Conservation (phyloP, 2,113 vertebrate species). For the Ranitomeya imitator region DNA sequence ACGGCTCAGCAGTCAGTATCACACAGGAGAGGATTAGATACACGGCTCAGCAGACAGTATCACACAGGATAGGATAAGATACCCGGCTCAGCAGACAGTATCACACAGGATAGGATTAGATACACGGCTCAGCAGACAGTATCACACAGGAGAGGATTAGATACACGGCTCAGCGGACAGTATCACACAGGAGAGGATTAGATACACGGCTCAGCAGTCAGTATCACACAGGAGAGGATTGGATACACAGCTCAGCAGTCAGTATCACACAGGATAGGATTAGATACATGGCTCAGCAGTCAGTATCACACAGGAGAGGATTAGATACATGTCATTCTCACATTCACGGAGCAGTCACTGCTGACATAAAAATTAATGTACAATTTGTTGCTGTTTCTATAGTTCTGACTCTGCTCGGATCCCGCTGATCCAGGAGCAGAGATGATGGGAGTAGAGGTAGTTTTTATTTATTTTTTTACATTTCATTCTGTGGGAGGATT, state of each 20-base stretch:
- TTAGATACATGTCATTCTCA: too few relatives aligned
- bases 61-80: background rate
- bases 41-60: background rate
- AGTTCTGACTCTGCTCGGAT: too few relatives aligned
- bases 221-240: background rate
- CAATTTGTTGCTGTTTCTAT: too few relatives aligned
- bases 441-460: too few relatives aligned
- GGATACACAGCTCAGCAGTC: background rate
- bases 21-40: background rate
- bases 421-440: background rate
- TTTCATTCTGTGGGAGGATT: too few relatives aligned
- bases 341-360: too few relatives aligned
- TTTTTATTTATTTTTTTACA: too few relatives aligned
- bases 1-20: background rate
- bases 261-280: background rate
- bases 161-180: background rate
- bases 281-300: too few relatives aligned
- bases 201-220: background rate
- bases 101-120: background rate
- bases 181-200: background rate
- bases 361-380: too few relatives aligned
- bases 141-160: background rate
- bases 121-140: background rate
- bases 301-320: too few relatives aligned
- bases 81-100: background rate